Percentiles rank a stretch among this genome's conserved stretches.
phyloP scores from a whole-genome alignment of 2,888 invertebrate genomes.

The Platycheirus rosarum region DNA sequence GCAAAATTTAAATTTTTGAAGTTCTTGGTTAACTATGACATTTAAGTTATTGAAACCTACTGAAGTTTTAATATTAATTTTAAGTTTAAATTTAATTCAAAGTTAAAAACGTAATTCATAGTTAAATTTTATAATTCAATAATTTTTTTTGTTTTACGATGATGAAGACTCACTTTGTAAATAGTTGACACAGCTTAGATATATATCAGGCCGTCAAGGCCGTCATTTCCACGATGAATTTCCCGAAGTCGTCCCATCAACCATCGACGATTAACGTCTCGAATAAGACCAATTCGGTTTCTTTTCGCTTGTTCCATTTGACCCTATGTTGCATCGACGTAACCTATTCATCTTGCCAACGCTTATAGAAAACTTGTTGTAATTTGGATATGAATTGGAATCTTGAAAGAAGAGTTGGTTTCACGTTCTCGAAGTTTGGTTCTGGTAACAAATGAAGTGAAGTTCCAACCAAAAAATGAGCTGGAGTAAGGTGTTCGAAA shows the following conservation, averaged over 20 bases:
- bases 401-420: slow-evolving; percentile 8
- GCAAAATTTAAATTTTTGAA: neutral
- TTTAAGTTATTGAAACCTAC: slow-evolving; percentile 8
- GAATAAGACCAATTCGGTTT: slow-evolving; percentile 7
- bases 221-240: slow-evolving; percentile 16
- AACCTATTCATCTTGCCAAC: slow-evolving; percentile 17
- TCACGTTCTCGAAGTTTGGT: slow-evolving; percentile 2
- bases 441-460: neutral
- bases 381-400: slow-evolving; percentile 9
- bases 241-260: slow-evolving; percentile 8
- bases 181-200: neutral
- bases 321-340: slow-evolving; percentile 13
- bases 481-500: slow-evolving; percentile 12
- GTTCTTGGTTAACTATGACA: slow-evolving; percentile 1
- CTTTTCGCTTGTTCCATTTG: slow-evolving; percentile 6
- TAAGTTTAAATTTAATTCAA: slow-evolving; percentile 1
- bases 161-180: neutral
- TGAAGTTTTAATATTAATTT: neutral
- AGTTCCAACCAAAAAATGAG: slow-evolving; percentile 2
- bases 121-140: neutral
- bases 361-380: slow-evolving; percentile 7
- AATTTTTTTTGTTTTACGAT: neutral
- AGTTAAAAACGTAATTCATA: neutral
- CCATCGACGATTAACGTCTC: slow-evolving; percentile 14
- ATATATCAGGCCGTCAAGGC: slow-evolving; percentile 9